phyloP scores from a whole-genome alignment of 2,113 vertebrate species.

The Peromyscus californicus region DNA sequence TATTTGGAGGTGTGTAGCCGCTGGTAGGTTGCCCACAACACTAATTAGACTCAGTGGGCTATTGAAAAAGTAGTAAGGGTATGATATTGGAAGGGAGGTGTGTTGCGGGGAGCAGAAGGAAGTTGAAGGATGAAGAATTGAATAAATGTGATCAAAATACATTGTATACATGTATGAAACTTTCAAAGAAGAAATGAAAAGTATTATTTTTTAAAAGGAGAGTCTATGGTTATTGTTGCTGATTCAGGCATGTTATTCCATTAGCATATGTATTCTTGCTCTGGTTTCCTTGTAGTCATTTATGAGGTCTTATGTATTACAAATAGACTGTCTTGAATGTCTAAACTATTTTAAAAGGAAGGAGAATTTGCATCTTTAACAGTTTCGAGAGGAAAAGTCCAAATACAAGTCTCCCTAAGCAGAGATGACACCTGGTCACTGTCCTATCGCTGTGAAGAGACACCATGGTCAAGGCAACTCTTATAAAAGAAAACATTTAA shows the following conservation, averaged over 20 bases:
- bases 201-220: background rate
- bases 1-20: background rate
- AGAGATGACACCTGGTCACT: background rate
- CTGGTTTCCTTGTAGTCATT: background rate
- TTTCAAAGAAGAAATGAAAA: background rate
- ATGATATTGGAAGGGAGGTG: background rate
- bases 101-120: background rate
- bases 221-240: background rate
- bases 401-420: background rate
- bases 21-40: background rate
- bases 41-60: background rate
- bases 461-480: background rate
- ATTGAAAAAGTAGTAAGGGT: background rate
- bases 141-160: background rate
- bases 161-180: background rate
- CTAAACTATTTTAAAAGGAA: slow-evolving; percentile 5
- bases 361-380: slow-evolving; percentile 19
- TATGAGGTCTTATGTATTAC: background rate
- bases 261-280: background rate
- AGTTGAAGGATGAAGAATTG: background rate
- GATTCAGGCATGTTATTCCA: background rate
- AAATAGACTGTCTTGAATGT: background rate
- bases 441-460: background rate
- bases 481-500: background rate
- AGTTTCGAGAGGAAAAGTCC: background rate